phyloP scores from a whole-genome alignment of 2,888 invertebrate genomes.

The Cryptosula pallasiana region DNA sequence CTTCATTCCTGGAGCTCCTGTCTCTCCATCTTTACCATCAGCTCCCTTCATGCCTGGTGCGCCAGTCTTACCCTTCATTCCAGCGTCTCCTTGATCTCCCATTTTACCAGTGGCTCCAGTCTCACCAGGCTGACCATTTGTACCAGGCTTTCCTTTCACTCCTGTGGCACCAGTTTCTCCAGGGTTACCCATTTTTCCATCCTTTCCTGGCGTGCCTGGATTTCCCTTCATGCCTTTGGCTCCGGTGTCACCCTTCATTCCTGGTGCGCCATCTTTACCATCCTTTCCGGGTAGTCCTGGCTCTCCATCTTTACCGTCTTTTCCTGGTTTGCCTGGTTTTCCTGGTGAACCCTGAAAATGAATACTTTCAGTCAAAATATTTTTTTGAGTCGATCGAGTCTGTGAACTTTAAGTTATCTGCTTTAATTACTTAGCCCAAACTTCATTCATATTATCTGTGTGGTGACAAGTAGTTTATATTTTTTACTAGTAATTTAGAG shows the following conservation, averaged over 20 bases:
- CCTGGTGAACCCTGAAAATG: neutral
- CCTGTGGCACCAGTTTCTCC: neutral
- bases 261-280: conserved; percentile 4
- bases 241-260: neutral
- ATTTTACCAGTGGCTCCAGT: neutral
- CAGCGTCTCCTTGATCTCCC: neutral
- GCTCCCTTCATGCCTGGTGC: neutral
- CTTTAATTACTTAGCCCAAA: no score
- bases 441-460: no score
- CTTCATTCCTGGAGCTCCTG: conserved; percentile 14
- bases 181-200: neutral
- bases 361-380: no score
- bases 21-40: neutral
- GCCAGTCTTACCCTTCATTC: neutral
- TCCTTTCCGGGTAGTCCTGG: conserved; percentile 4
- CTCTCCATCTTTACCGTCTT: neutral
- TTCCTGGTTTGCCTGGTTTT: neutral
- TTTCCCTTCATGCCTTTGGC: neutral
- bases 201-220: neutral
- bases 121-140: neutral
- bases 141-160: neutral
- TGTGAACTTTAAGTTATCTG: no score
- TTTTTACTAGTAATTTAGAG: no score
- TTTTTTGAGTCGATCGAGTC: no score
- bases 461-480: no score